phyloP scores from a whole-genome alignment of 2,888 invertebrate genomes.

The Priocnemis perturbator region DNA sequence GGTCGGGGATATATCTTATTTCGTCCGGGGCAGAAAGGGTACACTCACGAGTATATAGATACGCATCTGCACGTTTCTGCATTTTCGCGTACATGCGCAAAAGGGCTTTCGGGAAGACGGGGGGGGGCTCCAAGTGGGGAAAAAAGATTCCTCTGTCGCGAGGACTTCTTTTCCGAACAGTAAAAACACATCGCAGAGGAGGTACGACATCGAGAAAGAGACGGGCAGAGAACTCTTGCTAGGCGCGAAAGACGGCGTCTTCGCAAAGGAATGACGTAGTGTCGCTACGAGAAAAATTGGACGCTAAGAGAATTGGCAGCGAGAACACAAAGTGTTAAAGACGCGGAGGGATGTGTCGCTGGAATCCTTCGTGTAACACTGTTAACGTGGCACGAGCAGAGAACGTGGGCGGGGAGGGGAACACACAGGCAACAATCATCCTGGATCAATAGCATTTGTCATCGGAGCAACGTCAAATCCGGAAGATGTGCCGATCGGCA shows the following conservation, averaged over 20 bases:
- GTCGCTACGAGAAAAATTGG: too few relatives aligned
- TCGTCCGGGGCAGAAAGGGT: background rate
- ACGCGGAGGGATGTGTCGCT: background rate
- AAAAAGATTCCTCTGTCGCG: too few relatives aligned
- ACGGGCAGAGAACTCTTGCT: too few relatives aligned
- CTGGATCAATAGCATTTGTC: conserved; percentile 62
- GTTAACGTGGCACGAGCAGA: conserved; percentile 44
- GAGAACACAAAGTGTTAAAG: conserved; percentile 43
- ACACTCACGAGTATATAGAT: background rate
- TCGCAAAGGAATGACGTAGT: too few relatives aligned
- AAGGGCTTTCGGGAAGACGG: too few relatives aligned
- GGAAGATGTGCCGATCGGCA: conserved; percentile 46
- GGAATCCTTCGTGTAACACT: conserved; percentile 37
- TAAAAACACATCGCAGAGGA: too few relatives aligned
- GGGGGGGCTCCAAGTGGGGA: too few relatives aligned
- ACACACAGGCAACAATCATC: conserved; percentile 70
- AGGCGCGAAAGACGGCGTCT: too few relatives aligned
- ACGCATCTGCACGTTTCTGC: background rate
- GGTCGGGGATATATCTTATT: conserved; percentile 19
- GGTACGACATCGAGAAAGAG: too few relatives aligned
- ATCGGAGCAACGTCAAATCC: conserved; percentile 44
- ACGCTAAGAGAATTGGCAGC: background rate
- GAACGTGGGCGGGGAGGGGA: conserved; percentile 38
- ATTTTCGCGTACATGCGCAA: background rate
- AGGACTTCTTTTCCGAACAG: too few relatives aligned